Base-by-base conservation (phyloP, 1,140 invertebrate genomes). In the Zeugodacus cucurbitae region DNA sequence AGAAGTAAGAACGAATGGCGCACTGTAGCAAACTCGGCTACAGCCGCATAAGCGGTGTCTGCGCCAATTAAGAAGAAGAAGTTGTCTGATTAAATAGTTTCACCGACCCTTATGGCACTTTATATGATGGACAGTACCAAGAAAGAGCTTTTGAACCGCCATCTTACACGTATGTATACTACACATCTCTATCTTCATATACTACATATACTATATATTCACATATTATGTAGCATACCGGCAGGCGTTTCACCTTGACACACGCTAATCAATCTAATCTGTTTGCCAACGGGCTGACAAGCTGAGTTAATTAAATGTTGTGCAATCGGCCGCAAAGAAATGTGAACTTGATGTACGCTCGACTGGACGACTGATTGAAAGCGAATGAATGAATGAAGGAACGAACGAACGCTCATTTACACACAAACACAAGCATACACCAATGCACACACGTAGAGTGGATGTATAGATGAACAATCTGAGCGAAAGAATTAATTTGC, bases 221-320 rank as follows among this genome's bases (percentile, higher is more conserved):
- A 34, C 26, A 26, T 26, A n/a, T 44, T 64, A 6, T 6, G 14
- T 70, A 20, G 74, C 41, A 34, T 32, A 70, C 26, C 11, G 74
- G n/a, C 41, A 29, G 41, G 41, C 74, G n/a, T 82, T 82, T 82
- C n/a, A 82, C 74, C 74, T 82, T 82, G 74, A 82, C 74, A 82
- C 26, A 48, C 74, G 74, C 74, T 82, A 82, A 82, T 82, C 41
- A 82, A 82, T 82, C 74, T 82, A 82, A 82, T 82, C 74, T 82
- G 44, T 82, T 82, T 82, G 74, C 74, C 41, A 48, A 41, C 8
- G 74, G 74, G 41, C 44, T 82, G 74, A n/a, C 74, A 82, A 82
- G 37, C 74, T 26, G 37, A 48, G 74, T 82, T 82, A 82, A 82
- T 82, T 48, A 82, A 82, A 82, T 82, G 41, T 26, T 82, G 41